These are phyloP conservation scores for Hololepta plana DNA, from an alignment of 2,888 invertebrate species.

Conservation along the genomic window DNA sequence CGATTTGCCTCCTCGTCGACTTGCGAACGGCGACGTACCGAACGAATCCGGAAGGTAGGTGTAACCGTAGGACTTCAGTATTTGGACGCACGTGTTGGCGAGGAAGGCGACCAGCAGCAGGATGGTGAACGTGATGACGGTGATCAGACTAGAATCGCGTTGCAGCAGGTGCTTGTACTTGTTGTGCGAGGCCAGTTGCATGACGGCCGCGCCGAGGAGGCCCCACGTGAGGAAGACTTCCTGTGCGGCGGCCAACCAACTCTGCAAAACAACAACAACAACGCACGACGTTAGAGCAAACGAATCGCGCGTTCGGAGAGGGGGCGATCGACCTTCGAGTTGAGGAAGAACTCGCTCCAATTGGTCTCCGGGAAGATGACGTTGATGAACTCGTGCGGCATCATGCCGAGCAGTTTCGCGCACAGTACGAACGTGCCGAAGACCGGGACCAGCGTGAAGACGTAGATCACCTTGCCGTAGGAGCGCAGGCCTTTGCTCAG, in stretches of 20 bases:
- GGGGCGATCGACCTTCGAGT: conserved; percentile 45
- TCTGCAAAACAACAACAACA: conserved; percentile 33
- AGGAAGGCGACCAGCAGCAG: conserved; percentile 59
- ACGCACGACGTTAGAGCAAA: conserved; percentile 1
- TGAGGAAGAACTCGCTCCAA: conserved; percentile 72
- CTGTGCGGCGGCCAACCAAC: conserved; percentile 79
- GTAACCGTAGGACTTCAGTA: conserved; percentile 56
- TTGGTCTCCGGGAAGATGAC: conserved; percentile 63
- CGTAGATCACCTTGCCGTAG: conserved; percentile 68
- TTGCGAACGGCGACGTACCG: conserved; percentile 37
- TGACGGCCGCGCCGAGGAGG: conserved; percentile 57
- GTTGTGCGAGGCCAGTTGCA: conserved; percentile 65
- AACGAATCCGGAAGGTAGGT: conserved; percentile 68
- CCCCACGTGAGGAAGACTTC: conserved; percentile 85
- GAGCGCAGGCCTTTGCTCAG: conserved; percentile 75
- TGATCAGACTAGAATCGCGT: conserved; percentile 47
- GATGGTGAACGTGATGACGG: conserved; percentile 54
- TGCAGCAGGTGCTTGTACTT: conserved; percentile 44
- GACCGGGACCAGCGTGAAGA: conserved; percentile 61
- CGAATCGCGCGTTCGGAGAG: too few relatives aligned
- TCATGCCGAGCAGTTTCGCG: conserved; percentile 54
- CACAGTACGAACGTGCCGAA: conserved; percentile 56
- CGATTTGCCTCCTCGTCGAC: neutral
- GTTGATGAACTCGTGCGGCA: conserved; percentile 44
- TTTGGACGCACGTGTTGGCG: conserved; percentile 67